Conservation (phyloP, 1,140 invertebrate genomes). For the Pogonomyrmex californicus region DNA sequence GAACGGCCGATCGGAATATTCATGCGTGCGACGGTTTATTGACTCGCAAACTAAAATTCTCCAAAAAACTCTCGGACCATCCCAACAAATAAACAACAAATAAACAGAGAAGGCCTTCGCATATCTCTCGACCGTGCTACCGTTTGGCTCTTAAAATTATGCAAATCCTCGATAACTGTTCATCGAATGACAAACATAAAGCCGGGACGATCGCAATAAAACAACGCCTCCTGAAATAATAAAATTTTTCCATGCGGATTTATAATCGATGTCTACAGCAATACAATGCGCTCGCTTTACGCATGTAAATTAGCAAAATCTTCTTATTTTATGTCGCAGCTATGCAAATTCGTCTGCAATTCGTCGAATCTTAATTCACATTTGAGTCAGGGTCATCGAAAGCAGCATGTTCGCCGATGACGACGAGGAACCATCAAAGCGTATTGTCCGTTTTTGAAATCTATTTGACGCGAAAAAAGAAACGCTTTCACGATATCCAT, state of each 20-base stretch:
- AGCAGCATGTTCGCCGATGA: background rate
- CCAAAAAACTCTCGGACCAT: background rate
- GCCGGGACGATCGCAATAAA: slow-evolving; percentile 4
- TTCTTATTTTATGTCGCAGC: background rate
- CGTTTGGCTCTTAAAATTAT: slow-evolving; percentile 41
- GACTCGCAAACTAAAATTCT: background rate
- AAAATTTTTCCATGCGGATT: slow-evolving; percentile 3
- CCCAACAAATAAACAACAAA: background rate
- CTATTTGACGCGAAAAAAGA: background rate
- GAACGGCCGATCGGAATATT: slow-evolving; percentile 19
- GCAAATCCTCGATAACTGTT: slow-evolving; percentile 53
- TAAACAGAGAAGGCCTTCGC: too few species aligned
- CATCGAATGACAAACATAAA: slow-evolving; percentile 40
- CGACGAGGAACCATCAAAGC: background rate
- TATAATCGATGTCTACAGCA: background rate
- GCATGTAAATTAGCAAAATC: background rate
- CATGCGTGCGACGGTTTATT: background rate
- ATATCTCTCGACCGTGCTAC: slow-evolving; percentile 31
- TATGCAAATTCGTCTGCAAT: background rate
- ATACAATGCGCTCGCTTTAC: background rate
- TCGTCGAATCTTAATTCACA: background rate
- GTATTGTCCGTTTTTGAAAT: background rate
- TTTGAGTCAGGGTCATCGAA: slow-evolving; percentile 2
- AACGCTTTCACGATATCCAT: slow-evolving; percentile 36
- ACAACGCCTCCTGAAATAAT: background rate